Evolutionary conservation across 2,888 invertebrate species (phyloP).

Genomic region (Masnerella sp.): DNA sequence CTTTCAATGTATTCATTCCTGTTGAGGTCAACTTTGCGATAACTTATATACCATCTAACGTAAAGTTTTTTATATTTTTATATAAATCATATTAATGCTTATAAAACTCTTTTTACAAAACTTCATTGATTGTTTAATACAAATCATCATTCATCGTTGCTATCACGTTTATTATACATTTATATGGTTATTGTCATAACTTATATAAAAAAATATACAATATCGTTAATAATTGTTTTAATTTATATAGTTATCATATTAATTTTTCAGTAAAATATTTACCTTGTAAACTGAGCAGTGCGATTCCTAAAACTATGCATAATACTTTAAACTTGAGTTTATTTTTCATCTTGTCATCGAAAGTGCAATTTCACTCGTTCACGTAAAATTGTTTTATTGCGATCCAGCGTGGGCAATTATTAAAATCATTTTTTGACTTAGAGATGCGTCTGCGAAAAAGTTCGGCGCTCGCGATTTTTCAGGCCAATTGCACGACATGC

Average conservation of each 20-base stretch:
- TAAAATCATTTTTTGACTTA: conserved; percentile 33
- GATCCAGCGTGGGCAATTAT: not conserved
- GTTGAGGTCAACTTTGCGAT: conserved; percentile 57
- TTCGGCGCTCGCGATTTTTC: conserved; percentile 31
- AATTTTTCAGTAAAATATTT: not conserved
- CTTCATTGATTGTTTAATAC: not conserved
- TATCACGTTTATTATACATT: too few species aligned
- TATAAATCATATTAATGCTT: conserved; percentile 13
- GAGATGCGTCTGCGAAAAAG: conserved; percentile 9
- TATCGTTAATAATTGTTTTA: too few species aligned
- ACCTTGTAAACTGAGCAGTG: conserved; percentile 34
- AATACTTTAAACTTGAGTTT: conserved; percentile 5
- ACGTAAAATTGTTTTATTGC: not conserved
- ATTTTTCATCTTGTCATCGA: conserved; percentile 37
- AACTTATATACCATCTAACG: conserved; percentile 23
- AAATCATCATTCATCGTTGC: too few species aligned
- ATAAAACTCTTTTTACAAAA: not conserved
- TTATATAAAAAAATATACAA: too few species aligned
- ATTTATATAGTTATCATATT: too few species aligned
- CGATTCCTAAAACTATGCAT: conserved; percentile 15
- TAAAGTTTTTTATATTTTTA: conserved; percentile 23
- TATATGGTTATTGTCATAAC: too few species aligned
- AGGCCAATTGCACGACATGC: conserved; percentile 17
- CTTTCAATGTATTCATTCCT: conserved; percentile 60
- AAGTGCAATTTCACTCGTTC: not conserved